Evolutionary conservation across 2,113 vertebrate genomes (phyloP).

Genomic region (Onychorhynchus coronatus): DNA sequence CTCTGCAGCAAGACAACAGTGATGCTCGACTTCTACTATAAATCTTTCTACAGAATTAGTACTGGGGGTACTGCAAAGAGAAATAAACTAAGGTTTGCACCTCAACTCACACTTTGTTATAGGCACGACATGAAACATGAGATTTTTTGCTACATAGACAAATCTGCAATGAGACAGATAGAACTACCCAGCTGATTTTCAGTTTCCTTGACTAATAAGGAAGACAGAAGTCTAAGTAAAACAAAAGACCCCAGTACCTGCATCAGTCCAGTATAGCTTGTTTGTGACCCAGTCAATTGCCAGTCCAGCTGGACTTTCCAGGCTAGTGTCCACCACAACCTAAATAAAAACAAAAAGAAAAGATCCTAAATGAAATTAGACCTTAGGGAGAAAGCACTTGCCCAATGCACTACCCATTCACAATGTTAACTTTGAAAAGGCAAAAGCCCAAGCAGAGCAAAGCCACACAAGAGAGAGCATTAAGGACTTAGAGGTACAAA

Average conservation of each 20-base stretch:
- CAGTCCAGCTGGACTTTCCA: constrained; percentile 97
- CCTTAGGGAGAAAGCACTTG: not conserved
- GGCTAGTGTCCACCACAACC: constrained; percentile 94
- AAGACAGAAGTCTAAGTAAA: not conserved
- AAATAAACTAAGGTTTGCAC: not conserved
- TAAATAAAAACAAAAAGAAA: constrained; percentile 65
- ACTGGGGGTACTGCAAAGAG: not conserved
- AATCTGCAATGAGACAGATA: not conserved
- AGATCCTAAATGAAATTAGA: not conserved
- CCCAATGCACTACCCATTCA: not conserved
- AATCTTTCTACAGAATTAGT: not conserved
- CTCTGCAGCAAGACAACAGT: not conserved
- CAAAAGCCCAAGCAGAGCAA: not conserved
- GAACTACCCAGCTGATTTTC: not conserved
- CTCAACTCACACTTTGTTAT: not conserved
- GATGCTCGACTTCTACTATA: not conserved
- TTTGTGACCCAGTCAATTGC: constrained; percentile 96
- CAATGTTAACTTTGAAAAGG: not conserved
- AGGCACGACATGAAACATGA: not conserved
- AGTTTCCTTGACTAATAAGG: not conserved
- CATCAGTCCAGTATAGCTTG: constrained; percentile 98
- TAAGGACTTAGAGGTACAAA: not conserved
- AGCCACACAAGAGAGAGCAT: not conserved
- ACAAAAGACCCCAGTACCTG: constrained; percentile 77
- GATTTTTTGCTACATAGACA: not conserved